Evolutionary conservation across 2,888 invertebrate species (phyloP), one percentile per base, ranked within the genome.

Genomic region (Ophion ventricosus): DNA sequence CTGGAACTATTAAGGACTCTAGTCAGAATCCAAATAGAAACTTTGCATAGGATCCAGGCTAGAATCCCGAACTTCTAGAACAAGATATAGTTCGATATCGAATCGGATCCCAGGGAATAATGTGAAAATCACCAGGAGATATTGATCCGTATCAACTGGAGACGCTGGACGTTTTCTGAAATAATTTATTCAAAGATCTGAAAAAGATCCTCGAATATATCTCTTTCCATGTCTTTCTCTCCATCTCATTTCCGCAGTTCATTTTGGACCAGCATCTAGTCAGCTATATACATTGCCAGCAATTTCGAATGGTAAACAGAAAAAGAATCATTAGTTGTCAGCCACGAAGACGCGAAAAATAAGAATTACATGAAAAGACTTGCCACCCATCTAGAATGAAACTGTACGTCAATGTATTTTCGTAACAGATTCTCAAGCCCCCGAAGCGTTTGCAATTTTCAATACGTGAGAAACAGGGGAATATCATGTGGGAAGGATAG

Each of bases 211-310:
- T n/a, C n/a, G n/a, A n/a, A n/a, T n/a, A n/a, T n/a, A n/a, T 40
- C 10, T 10, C 17, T 49, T 49, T 17, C 17, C 49, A 17, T 49
- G 1, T 49, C 17, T 49, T 49, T 49, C 14, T 11, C 49, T 49
- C 2, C 17, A 4, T 14, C 49, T 49, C 49, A 14, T 49, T 17
- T 17, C 49, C 49, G 0, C 49, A 17, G 1, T 49, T 17, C 14
- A 11, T 49, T 49, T 49, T 49, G 4, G 35, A 14, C 7, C 17
- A 35, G 70, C 23, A 11, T 35, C 43, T 59, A 69, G 57, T 64
- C 61, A 63, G 57, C 11, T 35, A 56, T 61, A 25, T 70, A 70
- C 63, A 56, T 74, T 43, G 17, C 56, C 40, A 29, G 63, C 43
- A 40, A 29, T 75, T 23, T 57, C 25, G 57, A 10, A 17, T 78